A percentile compares a stretch with the other conserved stretches of the same genome.
These are phyloP conservation scores for Druon quercuslanigerum DNA, from an alignment of 1,140 invertebrate genomes.

Conservation along the genomic window DNA sequence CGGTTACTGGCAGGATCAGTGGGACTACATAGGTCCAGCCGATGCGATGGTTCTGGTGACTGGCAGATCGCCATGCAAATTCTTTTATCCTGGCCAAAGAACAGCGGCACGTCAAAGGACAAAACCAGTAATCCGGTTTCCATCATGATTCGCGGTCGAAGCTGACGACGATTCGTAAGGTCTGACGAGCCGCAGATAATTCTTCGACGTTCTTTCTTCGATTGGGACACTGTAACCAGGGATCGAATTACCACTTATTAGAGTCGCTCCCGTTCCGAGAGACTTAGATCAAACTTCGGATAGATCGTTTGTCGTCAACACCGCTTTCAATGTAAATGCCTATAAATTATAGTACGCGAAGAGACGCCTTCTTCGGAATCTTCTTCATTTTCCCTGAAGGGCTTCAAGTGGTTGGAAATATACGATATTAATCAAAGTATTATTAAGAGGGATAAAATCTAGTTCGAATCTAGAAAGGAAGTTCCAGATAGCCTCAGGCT, in stretches of 20 bases:
- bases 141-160: constrained; percentile 32
- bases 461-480: no score
- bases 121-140: constrained; percentile 50
- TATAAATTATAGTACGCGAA: neutral
- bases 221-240: constrained; percentile 44
- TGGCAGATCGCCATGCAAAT: constrained; percentile 50
- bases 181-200: constrained; percentile 44
- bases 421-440: no score
- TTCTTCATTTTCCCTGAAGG: no score
- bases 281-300: constrained; percentile 23
- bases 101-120: constrained; percentile 48
- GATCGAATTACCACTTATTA: constrained; percentile 42
- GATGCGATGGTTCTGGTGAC: constrained; percentile 12
- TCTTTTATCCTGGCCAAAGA: constrained; percentile 40
- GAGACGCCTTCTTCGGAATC: neutral
- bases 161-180: constrained; percentile 15
- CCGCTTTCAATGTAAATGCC: neutral
- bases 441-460: no score
- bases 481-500: no score
- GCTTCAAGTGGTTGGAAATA: no score
- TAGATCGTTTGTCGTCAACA: constrained; percentile 17
- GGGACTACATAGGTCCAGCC: neutral
- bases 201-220: constrained; percentile 41
- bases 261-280: constrained; percentile 1
- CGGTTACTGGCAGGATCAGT: constrained; percentile 18